phyloP scores from a whole-genome alignment of 2,888 invertebrate species.

The Drosophila yooni region DNA sequence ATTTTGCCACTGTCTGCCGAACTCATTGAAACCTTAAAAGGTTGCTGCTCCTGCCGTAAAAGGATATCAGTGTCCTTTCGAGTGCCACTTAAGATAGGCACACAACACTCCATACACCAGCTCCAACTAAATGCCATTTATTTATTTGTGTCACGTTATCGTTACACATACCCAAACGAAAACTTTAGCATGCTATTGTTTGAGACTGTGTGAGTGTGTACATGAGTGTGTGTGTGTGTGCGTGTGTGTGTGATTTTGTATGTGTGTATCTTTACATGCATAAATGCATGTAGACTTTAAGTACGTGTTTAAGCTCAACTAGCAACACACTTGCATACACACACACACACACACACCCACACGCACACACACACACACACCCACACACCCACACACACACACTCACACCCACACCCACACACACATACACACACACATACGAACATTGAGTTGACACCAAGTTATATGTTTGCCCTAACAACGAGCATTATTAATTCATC shows the following conservation, averaged over 20 bases:
- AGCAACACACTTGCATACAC: conserved; percentile 5
- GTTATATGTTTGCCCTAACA: conserved; percentile 19
- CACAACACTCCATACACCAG: conserved; percentile 22
- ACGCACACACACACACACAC: neutral
- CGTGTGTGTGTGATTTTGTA: neutral
- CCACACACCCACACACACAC: neutral
- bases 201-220: neutral
- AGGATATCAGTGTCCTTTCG: conserved; percentile 63
- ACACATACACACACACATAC: neutral
- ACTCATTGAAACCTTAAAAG: conserved; percentile 65
- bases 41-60: conserved; percentile 35
- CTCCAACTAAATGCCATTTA: conserved; percentile 27
- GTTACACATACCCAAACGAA: conserved; percentile 58
- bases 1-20: conserved; percentile 31
- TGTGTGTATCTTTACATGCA: conserved; percentile 44
- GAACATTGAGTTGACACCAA: conserved; percentile 25
- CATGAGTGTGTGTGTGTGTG: conserved; percentile 2
- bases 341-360: neutral
- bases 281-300: conserved; percentile 62
- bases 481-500: conserved; percentile 3
- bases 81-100: conserved; percentile 63
- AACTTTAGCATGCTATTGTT: conserved; percentile 6
- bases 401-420: neutral
- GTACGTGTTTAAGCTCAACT: conserved; percentile 70
- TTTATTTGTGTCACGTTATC: conserved; percentile 73